A percentile compares a stretch with the other conserved stretches of the same genome.
Evolutionary conservation across 2,113 vertebrate genomes (phyloP).

Genomic region (Syrmaticus mikado): DNA sequence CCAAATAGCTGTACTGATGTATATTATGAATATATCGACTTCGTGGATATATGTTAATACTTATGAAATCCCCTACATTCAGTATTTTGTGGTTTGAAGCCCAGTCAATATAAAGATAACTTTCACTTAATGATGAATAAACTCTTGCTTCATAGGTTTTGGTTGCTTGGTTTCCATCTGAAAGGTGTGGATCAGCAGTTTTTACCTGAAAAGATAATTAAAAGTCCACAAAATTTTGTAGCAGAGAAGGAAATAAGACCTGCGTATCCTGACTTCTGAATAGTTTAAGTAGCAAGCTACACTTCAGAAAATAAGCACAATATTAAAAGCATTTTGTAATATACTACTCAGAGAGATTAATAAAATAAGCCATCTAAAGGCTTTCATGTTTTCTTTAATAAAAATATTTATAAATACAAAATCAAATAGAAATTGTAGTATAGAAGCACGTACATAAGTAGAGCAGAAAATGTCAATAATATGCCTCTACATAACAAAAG

Average conservation of each 20-base stretch:
- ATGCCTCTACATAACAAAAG: background rate
- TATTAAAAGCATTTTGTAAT: background rate
- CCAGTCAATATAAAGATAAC: slow-evolving; percentile 91
- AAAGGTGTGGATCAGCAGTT: slow-evolving; percentile 79
- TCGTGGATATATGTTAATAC: slow-evolving; percentile 79
- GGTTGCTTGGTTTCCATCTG: slow-evolving; percentile 79
- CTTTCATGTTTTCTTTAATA: background rate
- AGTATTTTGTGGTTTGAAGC: slow-evolving; percentile 70
- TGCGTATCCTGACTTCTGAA: background rate
- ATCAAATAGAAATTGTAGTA: background rate
- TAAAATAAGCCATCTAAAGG: background rate
- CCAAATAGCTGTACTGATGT: slow-evolving; percentile 88
- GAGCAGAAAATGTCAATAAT: background rate
- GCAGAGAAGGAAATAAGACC: background rate
- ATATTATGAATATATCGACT: slow-evolving; percentile 80
- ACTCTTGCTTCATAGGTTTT: slow-evolving; percentile 75
- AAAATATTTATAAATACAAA: background rate
- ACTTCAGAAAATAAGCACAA: background rate
- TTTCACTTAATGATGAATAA: slow-evolving; percentile 86
- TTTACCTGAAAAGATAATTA: slow-evolving; percentile 76
- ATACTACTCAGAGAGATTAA: background rate
- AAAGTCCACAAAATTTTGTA: background rate
- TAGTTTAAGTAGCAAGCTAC: background rate
- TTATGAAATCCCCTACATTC: slow-evolving; percentile 74
- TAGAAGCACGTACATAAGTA: background rate